Conservation (phyloP, 64 coral and sea anemone species). For the Stylophora pistillata region DNA sequence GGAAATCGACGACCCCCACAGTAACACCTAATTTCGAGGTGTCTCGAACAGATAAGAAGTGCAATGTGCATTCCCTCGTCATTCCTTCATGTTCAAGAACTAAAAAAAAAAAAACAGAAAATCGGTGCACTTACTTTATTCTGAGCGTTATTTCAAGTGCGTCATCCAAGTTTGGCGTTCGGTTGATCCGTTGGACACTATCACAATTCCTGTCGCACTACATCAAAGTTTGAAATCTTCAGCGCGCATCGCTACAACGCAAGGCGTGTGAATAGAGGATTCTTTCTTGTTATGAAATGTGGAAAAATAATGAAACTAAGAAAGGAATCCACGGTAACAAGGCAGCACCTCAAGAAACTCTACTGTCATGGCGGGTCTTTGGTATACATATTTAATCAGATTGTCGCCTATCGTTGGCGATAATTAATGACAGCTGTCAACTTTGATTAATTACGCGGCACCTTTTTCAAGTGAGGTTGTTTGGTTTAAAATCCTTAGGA, state of each 20-base stretch:
- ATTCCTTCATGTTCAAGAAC: background rate
- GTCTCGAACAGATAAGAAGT: background rate
- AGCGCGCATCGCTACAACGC: too few relatives aligned
- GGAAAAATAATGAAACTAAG: background rate
- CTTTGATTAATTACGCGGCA: background rate
- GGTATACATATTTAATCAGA: slow-evolving; percentile 3
- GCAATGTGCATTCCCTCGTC: background rate
- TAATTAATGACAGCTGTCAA: background rate
- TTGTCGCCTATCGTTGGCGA: background rate
- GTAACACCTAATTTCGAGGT: background rate
- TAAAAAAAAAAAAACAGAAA: background rate
- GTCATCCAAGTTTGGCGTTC: background rate
- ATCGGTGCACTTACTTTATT: background rate
- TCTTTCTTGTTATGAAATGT: too few relatives aligned
- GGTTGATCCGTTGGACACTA: background rate
- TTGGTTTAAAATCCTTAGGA: background rate
- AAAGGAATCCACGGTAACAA: background rate
- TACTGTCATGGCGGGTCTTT: background rate
- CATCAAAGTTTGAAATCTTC: background rate
- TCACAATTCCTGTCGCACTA: background rate
- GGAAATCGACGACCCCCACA: background rate
- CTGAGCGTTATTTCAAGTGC: background rate
- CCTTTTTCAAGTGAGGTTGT: background rate
- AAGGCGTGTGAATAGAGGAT: too few relatives aligned
- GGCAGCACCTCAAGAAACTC: background rate